phyloP scores from a whole-genome alignment of 2,888 invertebrate genomes.

The Alloplasta piceator region DNA sequence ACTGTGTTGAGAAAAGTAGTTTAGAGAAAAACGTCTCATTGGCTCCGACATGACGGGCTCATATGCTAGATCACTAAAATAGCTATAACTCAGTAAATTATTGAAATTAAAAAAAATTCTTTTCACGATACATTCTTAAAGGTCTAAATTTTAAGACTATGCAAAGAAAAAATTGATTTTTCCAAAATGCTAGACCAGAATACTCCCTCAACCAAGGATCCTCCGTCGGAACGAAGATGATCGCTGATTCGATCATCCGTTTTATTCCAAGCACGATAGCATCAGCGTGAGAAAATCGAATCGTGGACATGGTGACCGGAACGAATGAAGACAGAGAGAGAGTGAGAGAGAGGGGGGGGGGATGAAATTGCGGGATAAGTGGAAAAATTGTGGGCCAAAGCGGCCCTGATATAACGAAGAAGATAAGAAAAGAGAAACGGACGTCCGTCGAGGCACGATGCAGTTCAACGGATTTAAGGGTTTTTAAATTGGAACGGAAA shows the following conservation, averaged over 20 bases:
- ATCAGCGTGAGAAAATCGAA: background rate
- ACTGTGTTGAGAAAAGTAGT: too few relatives aligned
- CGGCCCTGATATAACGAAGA: background rate
- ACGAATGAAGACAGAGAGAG: conserved; percentile 7
- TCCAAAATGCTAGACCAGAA: too few relatives aligned
- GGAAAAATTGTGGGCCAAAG: too few relatives aligned
- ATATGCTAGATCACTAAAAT: too few relatives aligned
- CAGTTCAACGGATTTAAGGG: conserved; percentile 69
- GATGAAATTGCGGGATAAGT: too few relatives aligned
- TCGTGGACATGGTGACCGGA: background rate
- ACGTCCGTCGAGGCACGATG: conserved; percentile 41
- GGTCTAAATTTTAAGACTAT: too few relatives aligned
- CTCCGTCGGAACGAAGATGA: background rate
- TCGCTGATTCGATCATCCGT: background rate
- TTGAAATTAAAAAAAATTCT: too few relatives aligned
- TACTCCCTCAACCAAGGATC: background rate
- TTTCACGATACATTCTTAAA: too few relatives aligned
- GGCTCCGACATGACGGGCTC: too few relatives aligned
- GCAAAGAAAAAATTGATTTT: too few relatives aligned
- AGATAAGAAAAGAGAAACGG: conserved; percentile 38
- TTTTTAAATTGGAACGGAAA: conserved; percentile 78
- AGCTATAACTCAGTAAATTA: too few relatives aligned
- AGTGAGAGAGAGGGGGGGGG: background rate
- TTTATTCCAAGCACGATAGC: conserved; percentile 8
- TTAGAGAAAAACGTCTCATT: too few relatives aligned